Base-by-base conservation (phyloP, 1,140 invertebrate species). In the Drosophila albomicans region DNA sequence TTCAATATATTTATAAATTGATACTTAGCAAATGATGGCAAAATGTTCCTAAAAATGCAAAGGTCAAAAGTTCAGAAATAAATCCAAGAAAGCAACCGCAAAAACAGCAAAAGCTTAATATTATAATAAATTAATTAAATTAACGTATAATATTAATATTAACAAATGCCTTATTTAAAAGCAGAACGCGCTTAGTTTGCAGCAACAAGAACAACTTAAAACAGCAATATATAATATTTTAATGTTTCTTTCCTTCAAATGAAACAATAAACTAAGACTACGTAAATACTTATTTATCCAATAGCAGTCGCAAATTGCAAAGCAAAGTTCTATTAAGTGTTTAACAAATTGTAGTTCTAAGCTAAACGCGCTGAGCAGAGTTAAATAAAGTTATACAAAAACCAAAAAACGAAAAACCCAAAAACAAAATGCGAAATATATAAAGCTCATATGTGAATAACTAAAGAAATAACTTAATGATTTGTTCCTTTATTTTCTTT, bases 121-220 rank as follows among this genome's bases (percentile, higher is more conserved):
- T 43, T 46, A 69, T 28, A 8, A 49, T 38, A 70, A 62, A 38
- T 38, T 38, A 38, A 38, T 3, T 45, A 45, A 41, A 52, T 13
- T 20, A 59, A 57, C 43, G 6, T 25, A 25, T 25, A 25, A 25
- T 25, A 57, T 35, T 38, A 38, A 54, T 38, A 49, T 49, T 71
- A 71, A 41, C 67, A 76, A 79, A 66, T 89, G 85, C 85, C 85
- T 89, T 89, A 89, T 89, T 89, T 90, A 85, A 81, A 48, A 76
- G 78, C 75, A 57, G 59, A 81, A 73, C 65, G 85, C 78, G 82
- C 78, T 87, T 89, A 89, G 86, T 81, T 89, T 89, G 85, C 85
- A 90, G 78, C 84, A 75, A 79, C 49, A 75, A 78, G 66, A 62
- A 76, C 16, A 59, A 64, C 46, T 45, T 62, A 38, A 38, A 38